phyloP scores from a whole-genome alignment of 2,888 invertebrate genomes.

The Drosophila phalerata region DNA sequence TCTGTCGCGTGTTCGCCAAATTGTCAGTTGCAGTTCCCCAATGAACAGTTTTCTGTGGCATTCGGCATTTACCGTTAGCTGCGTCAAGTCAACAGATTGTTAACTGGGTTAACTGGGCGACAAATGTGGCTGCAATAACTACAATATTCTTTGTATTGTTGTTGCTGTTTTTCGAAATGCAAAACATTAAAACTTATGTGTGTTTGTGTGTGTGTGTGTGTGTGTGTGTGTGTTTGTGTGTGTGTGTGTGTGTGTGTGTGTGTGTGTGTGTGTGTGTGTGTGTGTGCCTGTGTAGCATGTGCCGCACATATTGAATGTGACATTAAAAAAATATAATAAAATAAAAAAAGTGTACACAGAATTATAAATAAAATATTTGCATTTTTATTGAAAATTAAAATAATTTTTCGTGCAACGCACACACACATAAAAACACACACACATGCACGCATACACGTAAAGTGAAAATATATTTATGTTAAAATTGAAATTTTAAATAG shows the following conservation, averaged over 20 bases:
- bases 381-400: constrained; percentile 79
- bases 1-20: constrained; percentile 18
- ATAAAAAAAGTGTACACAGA: constrained; percentile 32
- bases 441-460: constrained; percentile 7
- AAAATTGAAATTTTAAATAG: constrained; percentile 17
- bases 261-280: constrained; percentile 11
- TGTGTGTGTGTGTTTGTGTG: no score
- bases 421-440: not conserved
- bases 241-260: constrained; percentile 1
- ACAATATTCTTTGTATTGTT: constrained; percentile 14
- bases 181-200: not conserved
- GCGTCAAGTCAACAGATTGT: constrained; percentile 4
- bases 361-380: constrained; percentile 79
- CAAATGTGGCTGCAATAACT: constrained; percentile 30
- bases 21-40: constrained; percentile 23
- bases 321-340: constrained; percentile 27
- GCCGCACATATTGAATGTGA: constrained; percentile 45
- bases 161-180: constrained; percentile 9
- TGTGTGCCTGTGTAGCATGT: constrained; percentile 13
- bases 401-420: constrained; percentile 57
- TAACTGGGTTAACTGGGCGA: constrained; percentile 20
- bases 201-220: not conserved
- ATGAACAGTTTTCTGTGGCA: constrained; percentile 5
- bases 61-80: constrained; percentile 7
- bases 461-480: constrained; percentile 29